Evolutionary conservation across 2,888 invertebrate genomes (phyloP), one percentile per base, ranked within the genome.

Genomic region (Ceraclea dissimilis): DNA sequence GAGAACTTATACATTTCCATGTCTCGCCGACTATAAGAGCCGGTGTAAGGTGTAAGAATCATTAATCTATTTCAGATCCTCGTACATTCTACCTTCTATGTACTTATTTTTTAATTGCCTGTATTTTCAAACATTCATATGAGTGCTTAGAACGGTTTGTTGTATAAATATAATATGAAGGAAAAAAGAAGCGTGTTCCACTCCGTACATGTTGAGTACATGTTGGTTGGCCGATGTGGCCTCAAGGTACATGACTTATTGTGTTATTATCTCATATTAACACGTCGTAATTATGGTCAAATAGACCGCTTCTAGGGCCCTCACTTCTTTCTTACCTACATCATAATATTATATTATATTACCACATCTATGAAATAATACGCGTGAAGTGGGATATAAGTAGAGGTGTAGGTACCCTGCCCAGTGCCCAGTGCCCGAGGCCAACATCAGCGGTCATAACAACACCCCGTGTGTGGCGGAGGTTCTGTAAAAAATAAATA

Each of bases 231-330:
- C 10, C 4, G 26, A 26, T 26, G 26, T 16, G 2, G 39, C 39
- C 39, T 39, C 8, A 13, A 16, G 39, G 39, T 13, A 13, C 22
- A 20, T 18, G 34, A 21, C 20, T 54, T 54, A 52, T 57, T 52
- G 49, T 50, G 51, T 57, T 59, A 61, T 58, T 58, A 54, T 56
- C 56, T 54, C 39, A 49, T 58, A 61, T 61, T 58, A 60, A 56
- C 61, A 61, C 59, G 50, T 60, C 58, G 61, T 61, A 61, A 61
- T 60, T 59, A 58, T 50, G 58, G 43, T 49, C 57, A 55, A 57
- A 57, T 44, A 19, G 49, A 43, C 52, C 49, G 49, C 54, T 43
- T 17, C 48, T 19, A 31, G 18, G 52, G 39, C 52, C 22, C 39
- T 18, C 49, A 26, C 26, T 39, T 8, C 5, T 6, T 26, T 6